Evolutionary conservation across 2,888 invertebrate genomes (phyloP), one percentile per base, ranked within the genome.

Genomic region (Gymnoscelis rufifasciata): DNA sequence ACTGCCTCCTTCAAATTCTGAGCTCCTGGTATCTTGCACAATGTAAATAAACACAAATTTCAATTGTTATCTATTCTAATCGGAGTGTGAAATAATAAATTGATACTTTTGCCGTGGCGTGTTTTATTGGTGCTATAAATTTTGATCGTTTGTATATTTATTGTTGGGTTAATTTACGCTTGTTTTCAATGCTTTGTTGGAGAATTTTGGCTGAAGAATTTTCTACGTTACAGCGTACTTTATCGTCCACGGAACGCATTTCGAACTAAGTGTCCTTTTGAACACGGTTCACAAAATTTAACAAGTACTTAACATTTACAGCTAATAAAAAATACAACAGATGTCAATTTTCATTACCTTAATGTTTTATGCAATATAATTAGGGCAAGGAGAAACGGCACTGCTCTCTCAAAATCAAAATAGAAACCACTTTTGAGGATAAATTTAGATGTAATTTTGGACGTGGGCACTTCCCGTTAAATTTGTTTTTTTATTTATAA

Each of bases 11-110:
- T 7, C 10, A 19, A 40, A 19, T 19, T 19, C 19, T 19, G 19
- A 48, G 35, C 26, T 45, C 38, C 29, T 19, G 30, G 45, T 38
- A 33, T 42, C 31, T 45, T 33, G 35, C 51, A 57, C 62, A 54
- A 54, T 74, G 71, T 76, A 72, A 65, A 74, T 74, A 71, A 62
- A 60, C 62, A 64, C 62, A 43, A 56, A 35, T 10, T 52, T 51
- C 42, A 52, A 52, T 44, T 61, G 64, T 66, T 66, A 66, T 67
- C 58, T 65, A 65, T 65, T 71, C 62, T 71, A 71, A 68, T 71
- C 66, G 65, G 69, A 71, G 79, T 74, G 80, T 81, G 79, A 59
- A 71, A 77, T 66, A 80, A 79, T 86, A 86, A 84, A 86, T 86
- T 86, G 84, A 78, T 84, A 86, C 83, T 86, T 86, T 86, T 84